Evolutionary conservation across 2,113 vertebrate genomes (phyloP).

Genomic region (Gymnarchus niloticus): DNA sequence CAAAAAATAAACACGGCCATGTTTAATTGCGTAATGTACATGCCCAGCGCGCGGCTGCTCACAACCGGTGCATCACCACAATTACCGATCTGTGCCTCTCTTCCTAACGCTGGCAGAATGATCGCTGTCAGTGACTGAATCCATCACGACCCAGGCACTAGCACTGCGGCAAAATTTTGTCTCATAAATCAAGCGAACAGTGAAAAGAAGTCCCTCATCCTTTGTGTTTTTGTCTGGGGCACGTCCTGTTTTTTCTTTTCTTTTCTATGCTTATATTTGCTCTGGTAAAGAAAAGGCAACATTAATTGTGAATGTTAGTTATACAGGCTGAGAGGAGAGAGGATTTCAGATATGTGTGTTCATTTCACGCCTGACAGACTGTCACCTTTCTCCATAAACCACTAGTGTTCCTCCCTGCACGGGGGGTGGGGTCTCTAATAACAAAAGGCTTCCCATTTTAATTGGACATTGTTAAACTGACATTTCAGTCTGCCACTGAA

Average conservation of each 20-base stretch:
- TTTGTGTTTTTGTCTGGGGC: background rate
- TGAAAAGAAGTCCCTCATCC: background rate
- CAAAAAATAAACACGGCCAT: background rate
- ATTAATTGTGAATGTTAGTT: conserved; percentile 56
- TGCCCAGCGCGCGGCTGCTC: too few species aligned
- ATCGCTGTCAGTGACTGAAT: background rate
- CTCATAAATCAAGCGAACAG: background rate
- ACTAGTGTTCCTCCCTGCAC: conserved; percentile 45
- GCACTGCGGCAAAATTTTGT: background rate
- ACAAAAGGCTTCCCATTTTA: conserved; percentile 63
- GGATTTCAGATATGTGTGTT: conserved; percentile 62
- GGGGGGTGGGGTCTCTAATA: conserved; percentile 52
- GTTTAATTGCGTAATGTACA: too few species aligned
- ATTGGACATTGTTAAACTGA: conserved; percentile 70
- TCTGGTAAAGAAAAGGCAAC: background rate
- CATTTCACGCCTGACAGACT: conserved; percentile 66
- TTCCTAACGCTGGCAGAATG: too few species aligned
- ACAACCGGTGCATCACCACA: too few species aligned
- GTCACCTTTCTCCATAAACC: conserved; percentile 57
- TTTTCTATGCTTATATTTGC: background rate
- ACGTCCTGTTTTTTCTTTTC: background rate
- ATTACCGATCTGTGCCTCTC: too few species aligned
- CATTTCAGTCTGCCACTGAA: conserved; percentile 61
- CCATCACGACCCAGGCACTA: background rate
- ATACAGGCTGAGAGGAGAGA: conserved; percentile 54